Conservation (phyloP, 2,888 invertebrate species). For the Busseola fusca region DNA sequence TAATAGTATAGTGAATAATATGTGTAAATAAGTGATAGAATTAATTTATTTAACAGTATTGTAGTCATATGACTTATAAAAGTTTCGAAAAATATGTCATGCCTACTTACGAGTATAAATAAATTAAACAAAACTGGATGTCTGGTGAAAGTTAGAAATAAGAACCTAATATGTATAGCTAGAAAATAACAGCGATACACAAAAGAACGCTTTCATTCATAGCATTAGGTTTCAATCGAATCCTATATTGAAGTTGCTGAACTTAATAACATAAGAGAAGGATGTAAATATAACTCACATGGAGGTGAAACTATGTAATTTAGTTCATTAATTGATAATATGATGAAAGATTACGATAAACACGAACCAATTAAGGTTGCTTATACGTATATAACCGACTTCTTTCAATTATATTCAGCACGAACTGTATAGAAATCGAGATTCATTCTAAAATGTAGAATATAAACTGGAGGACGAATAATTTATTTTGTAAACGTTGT, state of each 20-base stretch:
- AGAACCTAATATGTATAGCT: neutral
- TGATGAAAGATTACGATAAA: slow-evolving; percentile 22
- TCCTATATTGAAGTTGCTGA: neutral
- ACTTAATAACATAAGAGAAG: neutral
- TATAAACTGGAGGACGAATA: neutral
- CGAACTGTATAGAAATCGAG: slow-evolving; percentile 21
- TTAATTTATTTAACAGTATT: neutral
- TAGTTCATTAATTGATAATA: slow-evolving; percentile 1
- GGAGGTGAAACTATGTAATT: slow-evolving; percentile 18
- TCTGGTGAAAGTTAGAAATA: neutral
- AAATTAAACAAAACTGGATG: neutral
- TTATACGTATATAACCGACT: neutral
- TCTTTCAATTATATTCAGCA: slow-evolving; percentile 9
- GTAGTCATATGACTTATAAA: neutral
- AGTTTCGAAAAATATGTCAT: neutral
- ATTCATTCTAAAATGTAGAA: slow-evolving; percentile 11
- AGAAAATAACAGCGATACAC: neutral
- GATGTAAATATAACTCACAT: neutral
- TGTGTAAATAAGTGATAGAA: neutral
- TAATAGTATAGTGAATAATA: too few relatives aligned
- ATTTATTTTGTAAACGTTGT: slow-evolving; percentile 2
- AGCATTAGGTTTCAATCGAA: too few relatives aligned
- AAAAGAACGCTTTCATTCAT: too few relatives aligned
- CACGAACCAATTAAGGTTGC: slow-evolving; percentile 1
- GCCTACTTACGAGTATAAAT: neutral